Conservation (phyloP, 1,140 invertebrate species). For the Drosophila dunni region DNA sequence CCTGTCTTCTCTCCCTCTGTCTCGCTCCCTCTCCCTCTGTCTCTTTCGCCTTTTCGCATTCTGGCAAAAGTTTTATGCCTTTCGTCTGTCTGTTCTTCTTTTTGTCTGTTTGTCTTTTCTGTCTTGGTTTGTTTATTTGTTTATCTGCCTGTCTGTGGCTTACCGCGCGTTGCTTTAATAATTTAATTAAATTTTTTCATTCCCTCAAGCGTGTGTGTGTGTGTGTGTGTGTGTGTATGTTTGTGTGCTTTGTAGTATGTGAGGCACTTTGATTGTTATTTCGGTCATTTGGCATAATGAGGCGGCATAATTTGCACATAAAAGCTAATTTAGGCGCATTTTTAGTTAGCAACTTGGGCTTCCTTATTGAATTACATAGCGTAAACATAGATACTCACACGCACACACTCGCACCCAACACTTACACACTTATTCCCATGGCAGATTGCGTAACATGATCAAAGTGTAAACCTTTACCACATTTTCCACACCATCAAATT, state of each 20-base stretch:
- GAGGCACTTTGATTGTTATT: conserved; percentile 74
- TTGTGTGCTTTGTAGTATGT: conserved; percentile 35
- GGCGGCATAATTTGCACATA: conserved; percentile 77
- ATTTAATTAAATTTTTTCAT: conserved; percentile 76
- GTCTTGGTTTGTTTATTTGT: conserved; percentile 65
- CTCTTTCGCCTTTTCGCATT: conserved; percentile 5
- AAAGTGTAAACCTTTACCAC: conserved; percentile 29
- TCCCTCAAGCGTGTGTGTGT: neutral
- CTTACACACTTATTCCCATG: no score
- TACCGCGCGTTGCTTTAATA: conserved; percentile 74
- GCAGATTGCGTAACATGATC: conserved; percentile 23
- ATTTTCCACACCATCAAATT: conserved; percentile 21
- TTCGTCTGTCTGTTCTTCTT: conserved; percentile 55
- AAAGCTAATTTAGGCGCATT: conserved; percentile 70
- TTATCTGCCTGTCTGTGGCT: conserved; percentile 59
- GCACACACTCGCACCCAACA: neutral
- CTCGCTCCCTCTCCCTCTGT: neutral
- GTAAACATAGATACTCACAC: conserved; percentile 13
- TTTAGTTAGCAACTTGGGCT: conserved; percentile 60
- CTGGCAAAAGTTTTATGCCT: conserved; percentile 66
- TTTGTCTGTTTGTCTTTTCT: conserved; percentile 16
- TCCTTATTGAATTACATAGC: conserved; percentile 68
- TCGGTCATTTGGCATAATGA: conserved; percentile 77
- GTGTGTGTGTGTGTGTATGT: conserved; percentile 26
- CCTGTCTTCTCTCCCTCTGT: neutral